Conservation (phyloP, 2,888 invertebrate species). For the Lacanobia oleracea region DNA sequence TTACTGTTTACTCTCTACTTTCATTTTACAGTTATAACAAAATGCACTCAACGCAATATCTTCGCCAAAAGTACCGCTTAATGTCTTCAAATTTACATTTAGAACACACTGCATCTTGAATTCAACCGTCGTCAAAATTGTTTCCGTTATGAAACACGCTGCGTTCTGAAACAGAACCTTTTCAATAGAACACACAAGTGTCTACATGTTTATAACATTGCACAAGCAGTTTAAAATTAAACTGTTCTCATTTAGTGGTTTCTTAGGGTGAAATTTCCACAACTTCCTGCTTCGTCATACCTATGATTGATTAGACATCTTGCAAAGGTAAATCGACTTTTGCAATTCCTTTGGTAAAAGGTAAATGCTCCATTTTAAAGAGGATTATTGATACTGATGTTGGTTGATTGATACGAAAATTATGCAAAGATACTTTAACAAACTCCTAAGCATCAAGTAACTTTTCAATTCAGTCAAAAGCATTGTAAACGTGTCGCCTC, state of each 20-base stretch:
- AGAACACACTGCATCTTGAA: constrained; percentile 73
- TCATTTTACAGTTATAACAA: constrained; percentile 61
- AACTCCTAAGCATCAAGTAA: constrained; percentile 13
- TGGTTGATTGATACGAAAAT: constrained; percentile 16
- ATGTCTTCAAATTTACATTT: constrained; percentile 76
- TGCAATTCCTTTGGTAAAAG: background rate
- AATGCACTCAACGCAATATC: constrained; percentile 61
- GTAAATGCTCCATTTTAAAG: background rate
- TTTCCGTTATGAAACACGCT: constrained; percentile 48
- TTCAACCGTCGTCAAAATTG: constrained; percentile 68
- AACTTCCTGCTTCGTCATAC: background rate
- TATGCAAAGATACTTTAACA: constrained; percentile 22
- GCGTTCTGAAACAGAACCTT: constrained; percentile 31
- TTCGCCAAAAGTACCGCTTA: constrained; percentile 60
- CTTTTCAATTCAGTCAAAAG: constrained; percentile 39
- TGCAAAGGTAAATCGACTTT: constrained; percentile 1
- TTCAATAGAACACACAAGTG: constrained; percentile 35
- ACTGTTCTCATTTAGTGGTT: constrained; percentile 2
- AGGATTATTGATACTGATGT: background rate
- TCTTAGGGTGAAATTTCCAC: background rate
- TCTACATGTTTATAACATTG: constrained; percentile 26
- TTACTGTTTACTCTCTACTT: constrained; percentile 46
- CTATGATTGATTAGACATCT: constrained; percentile 6
- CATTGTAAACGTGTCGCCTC: constrained; percentile 17
- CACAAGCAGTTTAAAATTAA: constrained; percentile 20